Evolutionary conservation across 2,113 vertebrate genomes (phyloP).

Genomic region (Lepisosteus osseus): DNA sequence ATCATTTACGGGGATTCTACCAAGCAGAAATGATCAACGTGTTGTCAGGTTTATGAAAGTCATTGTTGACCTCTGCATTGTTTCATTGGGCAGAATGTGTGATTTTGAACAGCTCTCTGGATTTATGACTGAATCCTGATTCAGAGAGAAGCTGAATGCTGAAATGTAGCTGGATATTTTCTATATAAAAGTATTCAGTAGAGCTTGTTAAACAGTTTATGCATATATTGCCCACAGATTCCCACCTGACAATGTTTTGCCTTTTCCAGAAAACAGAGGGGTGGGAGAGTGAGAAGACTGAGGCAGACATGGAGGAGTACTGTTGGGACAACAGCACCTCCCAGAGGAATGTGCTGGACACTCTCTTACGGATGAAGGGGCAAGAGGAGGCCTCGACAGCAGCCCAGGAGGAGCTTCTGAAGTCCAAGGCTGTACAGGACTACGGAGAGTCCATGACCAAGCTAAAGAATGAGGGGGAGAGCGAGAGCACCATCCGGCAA

Average conservation of each 20-base stretch:
- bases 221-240: too few species aligned
- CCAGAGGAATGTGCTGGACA: constrained; percentile 73
- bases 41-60: too few species aligned
- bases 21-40: too few species aligned
- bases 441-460: constrained; percentile 72
- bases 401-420: constrained; percentile 69
- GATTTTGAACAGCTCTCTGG: too few species aligned
- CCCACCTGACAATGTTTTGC: constrained; percentile 1
- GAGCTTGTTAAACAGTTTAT: too few species aligned
- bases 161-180: too few species aligned
- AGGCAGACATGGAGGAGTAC: constrained; percentile 89
- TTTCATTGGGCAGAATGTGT: too few species aligned
- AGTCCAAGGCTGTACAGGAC: constrained; percentile 64
- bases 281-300: constrained; percentile 84
- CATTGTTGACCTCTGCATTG: too few species aligned
- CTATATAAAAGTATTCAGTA: too few species aligned
- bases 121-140: too few species aligned
- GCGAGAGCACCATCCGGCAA: constrained; percentile 61
- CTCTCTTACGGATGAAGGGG: constrained; percentile 61
- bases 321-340: constrained; percentile 84
- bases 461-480: constrained; percentile 85
- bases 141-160: too few species aligned
- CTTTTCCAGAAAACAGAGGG: constrained; percentile 82
- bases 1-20: too few species aligned
- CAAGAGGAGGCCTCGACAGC: constrained; percentile 44